Evolutionary conservation across 1,140 invertebrate species (phyloP).

Genomic region (Aleiodes sp.): DNA sequence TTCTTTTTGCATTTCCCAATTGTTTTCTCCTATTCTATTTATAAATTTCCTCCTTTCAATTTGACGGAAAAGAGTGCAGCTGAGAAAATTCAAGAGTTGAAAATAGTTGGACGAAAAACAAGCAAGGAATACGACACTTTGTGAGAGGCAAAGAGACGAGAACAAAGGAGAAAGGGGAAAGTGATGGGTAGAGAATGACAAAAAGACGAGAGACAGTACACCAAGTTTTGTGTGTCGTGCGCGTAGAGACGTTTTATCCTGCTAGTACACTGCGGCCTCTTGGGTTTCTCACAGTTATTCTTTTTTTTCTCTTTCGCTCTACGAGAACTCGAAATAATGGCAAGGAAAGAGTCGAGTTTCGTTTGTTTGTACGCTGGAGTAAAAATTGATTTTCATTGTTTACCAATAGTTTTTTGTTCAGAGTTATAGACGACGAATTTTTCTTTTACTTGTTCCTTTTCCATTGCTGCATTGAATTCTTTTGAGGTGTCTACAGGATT

Average conservation of each 20-base stretch:
- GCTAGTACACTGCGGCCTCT: not conserved
- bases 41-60: too few relatives aligned
- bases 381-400: conserved; percentile 23
- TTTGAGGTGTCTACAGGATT: too few relatives aligned
- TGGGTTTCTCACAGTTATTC: not conserved
- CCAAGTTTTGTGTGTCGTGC: conserved; percentile 5
- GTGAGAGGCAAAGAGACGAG: not conserved
- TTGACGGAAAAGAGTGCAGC: not conserved
- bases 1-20: not conserved
- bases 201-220: conserved; percentile 5
- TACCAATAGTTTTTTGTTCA: conserved; percentile 9
- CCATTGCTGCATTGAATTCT: too few relatives aligned
- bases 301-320: too few relatives aligned
- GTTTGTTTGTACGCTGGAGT: not conserved
- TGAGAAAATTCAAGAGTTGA: not conserved
- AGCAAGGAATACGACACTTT: not conserved
- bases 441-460: not conserved
- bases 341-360: not conserved
- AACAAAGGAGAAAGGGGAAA: not conserved
- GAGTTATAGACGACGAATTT: not conserved
- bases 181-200: not conserved
- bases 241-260: conserved; percentile 2
- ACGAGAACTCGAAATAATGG: not conserved
- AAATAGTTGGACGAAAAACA: not conserved
- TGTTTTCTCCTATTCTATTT: too few relatives aligned